phyloP scores from a whole-genome alignment of 1,140 invertebrate genomes.

The Calephelis nemesis region DNA sequence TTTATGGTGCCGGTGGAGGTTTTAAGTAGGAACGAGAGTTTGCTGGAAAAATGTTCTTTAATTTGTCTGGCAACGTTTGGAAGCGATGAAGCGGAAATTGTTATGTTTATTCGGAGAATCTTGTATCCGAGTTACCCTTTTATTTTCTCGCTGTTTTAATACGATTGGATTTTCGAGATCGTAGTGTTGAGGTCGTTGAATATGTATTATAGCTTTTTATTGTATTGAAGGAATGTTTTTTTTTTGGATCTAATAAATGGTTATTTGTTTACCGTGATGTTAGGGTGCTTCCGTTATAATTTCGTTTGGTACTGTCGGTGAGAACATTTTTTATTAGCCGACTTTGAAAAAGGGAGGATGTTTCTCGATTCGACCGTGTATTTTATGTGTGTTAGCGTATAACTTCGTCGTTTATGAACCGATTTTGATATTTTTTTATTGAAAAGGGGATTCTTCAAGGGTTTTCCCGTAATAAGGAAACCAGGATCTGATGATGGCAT shows the following conservation, averaged over 20 bases:
- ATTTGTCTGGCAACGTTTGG: conserved; percentile 63
- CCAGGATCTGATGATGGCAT: too few relatives aligned
- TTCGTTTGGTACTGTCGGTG: too few relatives aligned
- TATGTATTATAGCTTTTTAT: conserved; percentile 40
- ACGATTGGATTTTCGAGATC: conserved; percentile 57
- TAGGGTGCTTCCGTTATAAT: background rate
- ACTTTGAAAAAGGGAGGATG: too few relatives aligned
- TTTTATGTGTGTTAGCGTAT: too few relatives aligned
- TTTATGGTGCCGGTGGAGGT: conserved; percentile 63
- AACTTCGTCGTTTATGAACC: too few relatives aligned
- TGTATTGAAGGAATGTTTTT: conserved; percentile 14
- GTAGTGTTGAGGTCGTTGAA: conserved; percentile 47
- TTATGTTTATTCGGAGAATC: conserved; percentile 68
- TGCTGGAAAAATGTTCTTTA: conserved; percentile 71
- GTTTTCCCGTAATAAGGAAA: too few relatives aligned
- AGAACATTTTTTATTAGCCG: too few relatives aligned
- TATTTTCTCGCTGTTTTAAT: conserved; percentile 62
- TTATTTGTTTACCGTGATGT: background rate
- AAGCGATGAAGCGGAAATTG: conserved; percentile 70
- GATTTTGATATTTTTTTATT: too few relatives aligned
- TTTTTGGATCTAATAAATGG: conserved; percentile 3
- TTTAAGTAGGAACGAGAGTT: conserved; percentile 55
- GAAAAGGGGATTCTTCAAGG: too few relatives aligned
- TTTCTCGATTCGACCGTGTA: too few relatives aligned
- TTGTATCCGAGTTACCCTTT: conserved; percentile 54